phyloP scores from a whole-genome alignment of 2,113 vertebrate species.

The Hiodon alosoides region DNA sequence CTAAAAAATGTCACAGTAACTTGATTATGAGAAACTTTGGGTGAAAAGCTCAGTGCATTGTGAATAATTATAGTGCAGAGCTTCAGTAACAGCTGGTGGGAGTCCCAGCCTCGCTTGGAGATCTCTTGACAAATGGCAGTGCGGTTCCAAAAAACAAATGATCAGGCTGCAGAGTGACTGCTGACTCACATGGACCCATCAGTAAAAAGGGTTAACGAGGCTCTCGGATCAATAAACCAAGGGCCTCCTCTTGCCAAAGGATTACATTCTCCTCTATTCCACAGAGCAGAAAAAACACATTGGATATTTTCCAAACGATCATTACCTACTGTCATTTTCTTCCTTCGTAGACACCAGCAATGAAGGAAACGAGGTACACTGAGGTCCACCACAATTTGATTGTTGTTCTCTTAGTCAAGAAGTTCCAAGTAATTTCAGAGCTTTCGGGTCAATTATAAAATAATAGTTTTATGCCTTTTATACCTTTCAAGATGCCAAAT shows the following conservation, averaged over 20 bases:
- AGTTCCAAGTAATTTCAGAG: too few species aligned
- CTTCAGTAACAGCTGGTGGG: background rate
- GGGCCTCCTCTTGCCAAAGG: background rate
- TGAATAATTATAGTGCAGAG: background rate
- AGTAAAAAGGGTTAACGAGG: background rate
- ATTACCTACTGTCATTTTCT: too few species aligned
- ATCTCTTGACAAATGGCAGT: background rate
- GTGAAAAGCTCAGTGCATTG: background rate
- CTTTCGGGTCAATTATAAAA: too few species aligned
- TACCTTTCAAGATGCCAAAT: too few species aligned
- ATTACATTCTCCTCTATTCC: background rate
- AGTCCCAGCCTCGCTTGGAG: background rate
- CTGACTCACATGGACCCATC: background rate
- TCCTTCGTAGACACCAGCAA: too few species aligned
- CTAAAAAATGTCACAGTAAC: too few species aligned
- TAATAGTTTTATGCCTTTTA: too few species aligned
- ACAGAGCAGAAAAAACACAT: background rate
- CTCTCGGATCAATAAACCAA: conserved; percentile 6
- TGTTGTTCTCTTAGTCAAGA: too few species aligned
- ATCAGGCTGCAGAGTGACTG: background rate
- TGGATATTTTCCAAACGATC: too few species aligned
- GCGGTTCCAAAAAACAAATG: background rate
- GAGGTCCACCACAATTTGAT: too few species aligned
- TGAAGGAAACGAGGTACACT: too few species aligned
- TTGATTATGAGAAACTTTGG: background rate